phyloP scores from a whole-genome alignment of 2,888 invertebrate species.

The Tetheella fluctuosa region DNA sequence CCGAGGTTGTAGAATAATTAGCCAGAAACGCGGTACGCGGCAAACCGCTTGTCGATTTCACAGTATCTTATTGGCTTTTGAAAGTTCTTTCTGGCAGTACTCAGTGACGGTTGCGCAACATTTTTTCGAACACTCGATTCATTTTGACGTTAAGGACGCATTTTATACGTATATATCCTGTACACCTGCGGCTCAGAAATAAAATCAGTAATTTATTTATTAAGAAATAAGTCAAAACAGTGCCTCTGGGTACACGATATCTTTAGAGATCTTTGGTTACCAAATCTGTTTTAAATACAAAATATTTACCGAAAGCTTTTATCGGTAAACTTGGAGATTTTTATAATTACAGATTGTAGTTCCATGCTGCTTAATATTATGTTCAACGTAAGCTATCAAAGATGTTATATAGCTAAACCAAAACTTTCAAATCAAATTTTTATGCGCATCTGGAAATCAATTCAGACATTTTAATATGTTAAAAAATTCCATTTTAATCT shows the following conservation, averaged over 20 bases:
- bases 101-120: slow-evolving; percentile 55
- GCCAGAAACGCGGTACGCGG: slow-evolving; percentile 58
- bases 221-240: slow-evolving; percentile 52
- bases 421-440: slow-evolving; percentile 35
- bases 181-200: slow-evolving; percentile 54
- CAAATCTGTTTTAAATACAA: slow-evolving; percentile 41
- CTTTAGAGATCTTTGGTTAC: slow-evolving; percentile 36
- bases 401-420: background rate
- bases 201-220: slow-evolving; percentile 52
- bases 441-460: slow-evolving; percentile 34
- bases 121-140: slow-evolving; percentile 44
- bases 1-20: slow-evolving; percentile 72
- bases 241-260: slow-evolving; percentile 42
- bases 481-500: slow-evolving; percentile 45
- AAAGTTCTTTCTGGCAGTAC: slow-evolving; percentile 66
- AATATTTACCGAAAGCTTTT: slow-evolving; percentile 28
- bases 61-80: slow-evolving; percentile 76
- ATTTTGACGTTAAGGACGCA: slow-evolving; percentile 52
- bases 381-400: background rate
- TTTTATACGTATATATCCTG: slow-evolving; percentile 47
- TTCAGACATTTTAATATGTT: slow-evolving; percentile 23
- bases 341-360: slow-evolving; percentile 2
- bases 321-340: background rate
- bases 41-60: slow-evolving; percentile 67
- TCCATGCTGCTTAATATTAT: background rate